Evolutionary conservation across 1,140 invertebrate genomes (phyloP), one percentile per base, ranked within the genome.

Genomic region (Saccostrea echinata): DNA sequence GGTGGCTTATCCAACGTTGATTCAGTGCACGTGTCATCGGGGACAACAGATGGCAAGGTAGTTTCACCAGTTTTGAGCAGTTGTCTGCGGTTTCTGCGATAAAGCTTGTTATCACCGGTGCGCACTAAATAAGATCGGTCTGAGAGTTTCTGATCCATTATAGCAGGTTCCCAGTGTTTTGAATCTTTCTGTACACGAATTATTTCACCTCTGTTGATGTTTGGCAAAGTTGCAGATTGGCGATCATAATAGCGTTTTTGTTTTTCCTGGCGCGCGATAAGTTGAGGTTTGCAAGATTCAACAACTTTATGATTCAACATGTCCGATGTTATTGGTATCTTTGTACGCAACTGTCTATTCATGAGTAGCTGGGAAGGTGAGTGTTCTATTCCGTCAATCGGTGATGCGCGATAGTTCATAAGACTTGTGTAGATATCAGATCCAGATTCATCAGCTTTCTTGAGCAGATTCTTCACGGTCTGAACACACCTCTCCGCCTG

Each of bases 181-280:
- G 35, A 24, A n/a, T 84, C 82, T 53, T 84, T 84, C 43, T 81
- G 24, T 4, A 81, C 24, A 33, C 52, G 82, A 18, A 84, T 30
- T 6, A 84, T 84, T 84, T 84, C 84, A n/a, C 84, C 84, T 84
- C 24, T 52, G n/a, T 27, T 33, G 21, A 84, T 35, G 30, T 9
- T 84, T 13, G 84, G 84, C 30, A 84, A 55, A 11, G 27, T 13
- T 61, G 27, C 35, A 13, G 57, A 52, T 24, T 51, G 16, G 24
- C 64, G 61, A 51, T 85, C 84, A 71, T 85, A 71, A 24, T 68
- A 68, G 61, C n/a, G 52, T 52, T 85, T 85, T 18, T 85, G 57
- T 13, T n/a, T 21, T 85, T 35, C n/a, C 27, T 85, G 84, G 21
- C 33, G 57, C 1, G 8, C n/a, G n/a, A n/a, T n/a, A n/a, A n/a